A percentile compares a stretch with the other conserved stretches of the same genome.
Evolutionary conservation across 2,888 invertebrate species (phyloP).

Genomic region (Drosophila villosipedis): DNA sequence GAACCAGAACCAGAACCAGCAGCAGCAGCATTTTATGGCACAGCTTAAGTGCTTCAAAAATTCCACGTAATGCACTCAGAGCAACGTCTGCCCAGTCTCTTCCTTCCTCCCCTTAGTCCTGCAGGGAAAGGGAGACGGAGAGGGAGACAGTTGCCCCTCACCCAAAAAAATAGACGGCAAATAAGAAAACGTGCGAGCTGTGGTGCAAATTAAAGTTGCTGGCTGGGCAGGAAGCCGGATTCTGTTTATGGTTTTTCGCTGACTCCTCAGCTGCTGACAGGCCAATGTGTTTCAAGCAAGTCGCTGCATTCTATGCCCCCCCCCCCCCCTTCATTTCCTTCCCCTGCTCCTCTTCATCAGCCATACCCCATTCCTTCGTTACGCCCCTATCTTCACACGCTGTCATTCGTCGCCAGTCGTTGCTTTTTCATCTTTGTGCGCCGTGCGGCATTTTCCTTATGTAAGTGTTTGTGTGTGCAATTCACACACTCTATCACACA

Average conservation of each 20-base stretch:
- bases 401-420: conserved; percentile 64
- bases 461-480: conserved; percentile 74
- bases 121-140: conserved; percentile 6
- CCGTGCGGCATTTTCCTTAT: conserved; percentile 76
- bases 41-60: conserved; percentile 81
- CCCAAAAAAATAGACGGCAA: conserved; percentile 64
- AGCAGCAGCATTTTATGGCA: conserved; percentile 80
- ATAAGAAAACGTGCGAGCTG: conserved; percentile 81
- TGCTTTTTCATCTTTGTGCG: conserved; percentile 68
- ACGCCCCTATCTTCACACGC: conserved; percentile 35
- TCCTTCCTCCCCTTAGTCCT: conserved; percentile 32
- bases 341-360: background rate
- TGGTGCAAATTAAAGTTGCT: conserved; percentile 77
- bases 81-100: conserved; percentile 70
- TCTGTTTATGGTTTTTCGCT: conserved; percentile 44
- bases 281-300: conserved; percentile 71
- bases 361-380: background rate
- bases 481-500: conserved; percentile 48
- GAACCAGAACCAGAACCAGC: conserved; percentile 25
- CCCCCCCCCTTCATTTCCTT: background rate
- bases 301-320: conserved; percentile 46
- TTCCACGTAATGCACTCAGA: conserved; percentile 83
- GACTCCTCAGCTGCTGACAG: conserved; percentile 75
- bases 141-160: conserved; percentile 22
- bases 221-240: conserved; percentile 50